Base-by-base conservation (phyloP, 1,140 invertebrate species). In the Bathynomus jamesi region DNA sequence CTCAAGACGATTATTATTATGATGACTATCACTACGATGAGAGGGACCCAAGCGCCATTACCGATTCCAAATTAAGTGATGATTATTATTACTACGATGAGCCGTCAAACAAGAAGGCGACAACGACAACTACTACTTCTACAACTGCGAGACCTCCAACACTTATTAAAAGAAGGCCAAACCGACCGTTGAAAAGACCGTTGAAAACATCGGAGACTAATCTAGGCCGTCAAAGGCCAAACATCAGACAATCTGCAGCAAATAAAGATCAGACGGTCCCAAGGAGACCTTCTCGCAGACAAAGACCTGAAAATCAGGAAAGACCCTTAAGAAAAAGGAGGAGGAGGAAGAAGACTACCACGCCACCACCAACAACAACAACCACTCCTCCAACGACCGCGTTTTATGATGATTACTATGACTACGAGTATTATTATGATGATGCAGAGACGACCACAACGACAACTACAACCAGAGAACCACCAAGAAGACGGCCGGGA, bases 1-100 rank as follows among this genome's bases (percentile, higher is more conserved):
- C 74, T 73, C 76, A 89, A 73, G 87, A 89, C 61, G 77, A 78
- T 53, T 72, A 78, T 40, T 74, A 77, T 61, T 24, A 69, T 17
- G 70, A 76, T 61, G 78, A 80, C 67, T 78, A 80, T 53, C 72
- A 78, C 28, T 81, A 83, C 60, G 87, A 89, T 40, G 60, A 76
- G 60, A 28, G 70, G 17, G 72, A n/a, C n/a, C n/a, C n/a, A n/a
- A n/a, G n/a, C n/a, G n/a, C n/a, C n/a, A n/a, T n/a, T n/a, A n/a
- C n/a, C n/a, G n/a, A 78, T 28, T 81, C 83, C 60, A 87, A 89
- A 32, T 32, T 71, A 21, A 17, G 69, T 40, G 70, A 77, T 40
- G 63, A 74, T 61, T 71, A 79, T 60, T 78, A 79, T 71, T 76
- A 76, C 32, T 77, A 80, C 61, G 78, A 76, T 70, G 69, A 68